Conservation (phyloP, 1,140 invertebrate species). For the Camponotus floridanus region DNA sequence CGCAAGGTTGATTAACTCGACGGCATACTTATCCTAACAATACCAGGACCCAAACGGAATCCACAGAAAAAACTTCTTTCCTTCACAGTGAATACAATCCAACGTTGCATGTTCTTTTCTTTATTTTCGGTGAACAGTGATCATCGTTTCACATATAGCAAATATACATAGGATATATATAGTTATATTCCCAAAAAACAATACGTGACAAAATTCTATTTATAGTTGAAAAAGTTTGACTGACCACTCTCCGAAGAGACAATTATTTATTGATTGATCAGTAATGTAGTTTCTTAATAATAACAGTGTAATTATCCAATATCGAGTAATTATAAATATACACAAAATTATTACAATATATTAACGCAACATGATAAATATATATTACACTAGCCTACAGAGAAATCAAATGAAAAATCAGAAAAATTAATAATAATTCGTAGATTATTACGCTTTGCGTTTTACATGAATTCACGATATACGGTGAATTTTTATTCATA, state of each 20-base stretch:
- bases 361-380: not conserved
- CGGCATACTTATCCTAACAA: slow-evolving; percentile 64
- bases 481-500: not conserved
- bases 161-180: not conserved
- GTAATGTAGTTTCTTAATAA: not conserved
- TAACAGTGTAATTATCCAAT: not conserved
- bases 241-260: not conserved
- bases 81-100: slow-evolving; percentile 12
- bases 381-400: not conserved
- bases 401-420: not conserved
- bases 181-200: not conserved
- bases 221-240: not conserved
- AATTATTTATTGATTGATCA: not conserved
- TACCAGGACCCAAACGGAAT: slow-evolving; percentile 35
- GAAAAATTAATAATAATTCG: not conserved
- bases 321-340: slow-evolving; percentile 6
- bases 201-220: not conserved
- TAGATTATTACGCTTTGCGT: not conserved
- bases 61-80: slow-evolving; percentile 24
- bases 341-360: not conserved
- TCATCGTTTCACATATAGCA: slow-evolving; percentile 19
- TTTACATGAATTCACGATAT: not conserved
- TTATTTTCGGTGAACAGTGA: slow-evolving; percentile 17
- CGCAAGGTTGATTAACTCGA: slow-evolving; percentile 59
- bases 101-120: slow-evolving; percentile 29